These are phyloP conservation scores for Orbicella faveolata DNA, from an alignment of 64 coral and sea anemone genomes.

Conservation along the genomic window DNA sequence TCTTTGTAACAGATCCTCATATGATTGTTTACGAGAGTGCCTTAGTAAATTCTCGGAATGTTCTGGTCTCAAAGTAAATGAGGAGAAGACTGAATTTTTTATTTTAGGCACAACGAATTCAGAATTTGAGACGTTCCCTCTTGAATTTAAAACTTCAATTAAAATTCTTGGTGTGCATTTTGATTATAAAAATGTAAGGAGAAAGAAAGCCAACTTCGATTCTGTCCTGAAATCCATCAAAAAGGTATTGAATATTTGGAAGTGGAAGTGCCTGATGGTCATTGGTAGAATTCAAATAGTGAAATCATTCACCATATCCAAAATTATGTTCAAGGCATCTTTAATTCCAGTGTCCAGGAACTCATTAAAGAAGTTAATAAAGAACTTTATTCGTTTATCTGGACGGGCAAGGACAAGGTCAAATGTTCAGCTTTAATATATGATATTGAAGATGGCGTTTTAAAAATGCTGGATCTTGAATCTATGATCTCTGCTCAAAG, in stretches of 20 bases:
- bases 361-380: neutral
- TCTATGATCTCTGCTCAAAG: constrained; percentile 25
- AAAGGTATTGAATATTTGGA: neutral
- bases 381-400: neutral
- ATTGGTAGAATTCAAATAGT: neutral
- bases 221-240: no score
- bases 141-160: no score
- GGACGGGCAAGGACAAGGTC: no score
- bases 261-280: neutral
- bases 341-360: no score
- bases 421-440: no score
- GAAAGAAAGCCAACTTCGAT: no score
- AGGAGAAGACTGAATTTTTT: no score
- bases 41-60: no score
- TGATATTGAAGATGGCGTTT: neutral
- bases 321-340: neutral
- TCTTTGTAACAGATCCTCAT: neutral
- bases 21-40: neutral
- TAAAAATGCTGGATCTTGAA: constrained; percentile 31
- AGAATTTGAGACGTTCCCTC: neutral
- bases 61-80: no score
- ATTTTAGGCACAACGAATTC: no score
- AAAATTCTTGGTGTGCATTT: no score
- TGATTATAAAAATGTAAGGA: no score
- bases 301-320: neutral